A percentile compares a stretch with the other conserved stretches of the same genome.
Conservation (phyloP, 2,113 vertebrate genomes). For the Alouatta palliata region DNA sequence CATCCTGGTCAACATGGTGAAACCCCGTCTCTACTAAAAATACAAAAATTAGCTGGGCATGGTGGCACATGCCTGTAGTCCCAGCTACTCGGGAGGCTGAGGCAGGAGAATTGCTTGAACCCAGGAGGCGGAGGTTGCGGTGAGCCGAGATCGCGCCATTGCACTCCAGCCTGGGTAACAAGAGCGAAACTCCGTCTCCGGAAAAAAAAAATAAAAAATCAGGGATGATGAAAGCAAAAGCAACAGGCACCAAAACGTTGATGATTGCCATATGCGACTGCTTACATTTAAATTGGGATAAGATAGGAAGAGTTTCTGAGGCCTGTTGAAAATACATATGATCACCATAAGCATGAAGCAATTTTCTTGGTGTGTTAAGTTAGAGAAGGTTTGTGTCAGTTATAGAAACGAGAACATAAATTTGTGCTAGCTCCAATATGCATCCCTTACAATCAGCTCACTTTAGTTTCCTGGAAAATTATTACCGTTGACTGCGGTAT, state of each 20-base stretch:
- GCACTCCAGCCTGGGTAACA: no score
- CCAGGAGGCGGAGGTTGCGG: no score
- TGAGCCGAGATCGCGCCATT: no score
- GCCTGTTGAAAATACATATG: not conserved
- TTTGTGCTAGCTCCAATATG: not conserved
- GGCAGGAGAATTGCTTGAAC: no score
- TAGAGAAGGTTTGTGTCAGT: not conserved
- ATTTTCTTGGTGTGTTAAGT: constrained; percentile 37
- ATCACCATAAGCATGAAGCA: not conserved
- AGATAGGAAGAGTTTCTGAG: constrained; percentile 26
- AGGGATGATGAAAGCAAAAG: not conserved
- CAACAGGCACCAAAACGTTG: not conserved
- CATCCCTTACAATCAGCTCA: constrained; percentile 11
- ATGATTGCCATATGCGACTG: not conserved
- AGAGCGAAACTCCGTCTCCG: no score
- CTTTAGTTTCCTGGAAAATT: constrained; percentile 40
- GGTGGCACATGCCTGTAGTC: no score
- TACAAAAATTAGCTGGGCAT: no score
- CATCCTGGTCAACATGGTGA: no score
- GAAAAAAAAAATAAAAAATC: no score
- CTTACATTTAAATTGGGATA: not conserved
- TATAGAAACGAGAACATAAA: constrained; percentile 37
- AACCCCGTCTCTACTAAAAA: no score
- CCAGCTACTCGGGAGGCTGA: no score
- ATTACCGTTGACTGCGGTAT: not conserved